Evolutionary conservation across 1,140 invertebrate species (phyloP), one percentile per base, ranked within the genome.

Genomic region (Mercenaria mercenaria): DNA sequence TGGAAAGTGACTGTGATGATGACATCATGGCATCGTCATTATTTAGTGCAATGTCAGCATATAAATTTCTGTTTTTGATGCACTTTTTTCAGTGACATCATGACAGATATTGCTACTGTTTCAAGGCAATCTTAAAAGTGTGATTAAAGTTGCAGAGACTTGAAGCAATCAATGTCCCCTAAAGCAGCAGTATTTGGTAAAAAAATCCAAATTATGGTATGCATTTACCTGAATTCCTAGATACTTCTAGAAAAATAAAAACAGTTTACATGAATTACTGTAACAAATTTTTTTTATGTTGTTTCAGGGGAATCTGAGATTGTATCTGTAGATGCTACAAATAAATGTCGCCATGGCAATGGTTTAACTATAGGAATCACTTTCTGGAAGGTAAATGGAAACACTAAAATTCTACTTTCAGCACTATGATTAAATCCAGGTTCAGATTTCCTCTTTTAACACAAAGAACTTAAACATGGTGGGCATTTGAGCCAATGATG

Each of bases 281-380:
- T n/a, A n/a, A n/a, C n/a, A n/a, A n/a, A n/a, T n/a, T n/a, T n/a
- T n/a, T n/a, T n/a, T n/a, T n/a, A n/a, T n/a, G n/a, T n/a, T n/a
- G 89, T 95, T 96, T 87, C 93, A 97, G 97, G 96, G 96, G 97
- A 97, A 74, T 97, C 97, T 74, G 97, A 98, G 96, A 97, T 98
- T 91, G 97, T 97, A 86, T 97, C 97, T 6, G 96, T 98, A 37
- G 97, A 97, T 96, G 97, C 97, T n/a, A 97, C 97, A 89, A 97
- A 97, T 91, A 97, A 97, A 95, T 97, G 97, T 15, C 93, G 95
- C 32, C 95, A 94, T 37, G 96, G 95, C 43, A 97, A 97, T 95
- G 97, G 97, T 92, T 97, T 97, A 94, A 97, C 97, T 23, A 97
- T 98, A 84, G 97, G 97, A 90, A 97, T 98, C 88, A 97, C 97